phyloP scores from a whole-genome alignment of 1,140 invertebrate species.

The Chrysoperla carnea region DNA sequence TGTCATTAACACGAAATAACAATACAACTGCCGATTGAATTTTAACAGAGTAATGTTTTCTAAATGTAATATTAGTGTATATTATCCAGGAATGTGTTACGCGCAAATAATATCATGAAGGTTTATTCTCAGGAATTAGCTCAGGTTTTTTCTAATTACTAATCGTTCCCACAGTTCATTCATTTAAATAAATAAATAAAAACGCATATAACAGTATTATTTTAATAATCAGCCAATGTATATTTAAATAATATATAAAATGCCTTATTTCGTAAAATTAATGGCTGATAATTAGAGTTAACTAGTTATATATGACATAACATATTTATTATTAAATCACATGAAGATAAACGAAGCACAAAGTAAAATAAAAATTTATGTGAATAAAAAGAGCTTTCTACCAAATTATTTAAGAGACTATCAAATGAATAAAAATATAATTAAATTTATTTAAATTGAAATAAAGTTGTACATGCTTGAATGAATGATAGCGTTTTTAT shows the following conservation, averaged over 20 bases:
- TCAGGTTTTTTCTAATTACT: slow-evolving; percentile 13
- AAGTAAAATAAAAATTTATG: not conserved
- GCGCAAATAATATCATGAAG: slow-evolving; percentile 4
- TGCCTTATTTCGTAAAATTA: not conserved
- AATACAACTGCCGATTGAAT: slow-evolving; percentile 1
- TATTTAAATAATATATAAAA: not conserved
- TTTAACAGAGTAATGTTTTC: not conserved
- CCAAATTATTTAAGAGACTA: not conserved
- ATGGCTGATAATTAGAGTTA: not conserved
- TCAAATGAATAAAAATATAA: not conserved
- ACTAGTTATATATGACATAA: not conserved
- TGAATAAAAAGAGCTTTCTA: not conserved
- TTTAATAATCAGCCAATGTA: not conserved
- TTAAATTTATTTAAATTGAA: not conserved
- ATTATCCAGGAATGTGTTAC: not conserved
- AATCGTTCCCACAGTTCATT: slow-evolving; percentile 2
- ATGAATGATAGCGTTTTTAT: not conserved
- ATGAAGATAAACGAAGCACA: not conserved
- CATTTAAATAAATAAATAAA: not conserved
- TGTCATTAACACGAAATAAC: not conserved
- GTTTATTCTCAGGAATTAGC: slow-evolving; percentile 21
- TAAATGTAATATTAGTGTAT: slow-evolving; percentile 2
- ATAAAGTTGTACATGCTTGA: not conserved
- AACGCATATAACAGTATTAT: not conserved
- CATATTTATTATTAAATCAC: not conserved